phyloP scores from a whole-genome alignment of 2,797 vertebrate genomes.

The Trematomus bernacchii region DNA sequence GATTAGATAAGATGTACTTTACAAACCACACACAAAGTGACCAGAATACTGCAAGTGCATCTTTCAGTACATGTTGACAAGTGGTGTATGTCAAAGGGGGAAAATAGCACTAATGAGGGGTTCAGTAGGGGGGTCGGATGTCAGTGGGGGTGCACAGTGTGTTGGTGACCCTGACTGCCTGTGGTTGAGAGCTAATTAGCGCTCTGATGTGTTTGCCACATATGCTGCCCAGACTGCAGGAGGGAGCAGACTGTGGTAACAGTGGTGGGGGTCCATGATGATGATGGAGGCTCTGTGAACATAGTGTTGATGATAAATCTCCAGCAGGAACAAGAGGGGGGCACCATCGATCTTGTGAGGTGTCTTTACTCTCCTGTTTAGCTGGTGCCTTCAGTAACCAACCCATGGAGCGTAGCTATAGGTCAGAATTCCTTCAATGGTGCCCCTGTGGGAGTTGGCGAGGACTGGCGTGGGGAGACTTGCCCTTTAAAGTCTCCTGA shows the following conservation, averaged over 20 bases:
- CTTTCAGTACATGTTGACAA: neutral
- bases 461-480: neutral
- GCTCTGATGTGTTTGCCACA: conserved; percentile 6
- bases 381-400: neutral
- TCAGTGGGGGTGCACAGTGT: neutral
- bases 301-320: neutral
- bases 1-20: too few relatives aligned
- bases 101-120: neutral
- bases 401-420: neutral
- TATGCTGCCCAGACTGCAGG: conserved; percentile 9
- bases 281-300: conserved; percentile 1
- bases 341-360: neutral
- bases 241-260: conserved; percentile 15
- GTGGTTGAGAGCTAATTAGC: conserved; percentile 2
- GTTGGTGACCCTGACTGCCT: neutral
- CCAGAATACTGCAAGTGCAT: neutral
- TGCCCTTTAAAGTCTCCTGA: neutral
- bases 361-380: neutral
- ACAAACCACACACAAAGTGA: neutral
- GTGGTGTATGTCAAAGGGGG: neutral
- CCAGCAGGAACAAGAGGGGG: neutral
- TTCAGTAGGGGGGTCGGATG: neutral
- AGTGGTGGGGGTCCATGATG: neutral
- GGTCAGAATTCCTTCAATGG: neutral
- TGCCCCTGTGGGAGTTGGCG: neutral